Base-by-base conservation (phyloP, 2,797 vertebrate genomes). In the Gorsachius magnificus region DNA sequence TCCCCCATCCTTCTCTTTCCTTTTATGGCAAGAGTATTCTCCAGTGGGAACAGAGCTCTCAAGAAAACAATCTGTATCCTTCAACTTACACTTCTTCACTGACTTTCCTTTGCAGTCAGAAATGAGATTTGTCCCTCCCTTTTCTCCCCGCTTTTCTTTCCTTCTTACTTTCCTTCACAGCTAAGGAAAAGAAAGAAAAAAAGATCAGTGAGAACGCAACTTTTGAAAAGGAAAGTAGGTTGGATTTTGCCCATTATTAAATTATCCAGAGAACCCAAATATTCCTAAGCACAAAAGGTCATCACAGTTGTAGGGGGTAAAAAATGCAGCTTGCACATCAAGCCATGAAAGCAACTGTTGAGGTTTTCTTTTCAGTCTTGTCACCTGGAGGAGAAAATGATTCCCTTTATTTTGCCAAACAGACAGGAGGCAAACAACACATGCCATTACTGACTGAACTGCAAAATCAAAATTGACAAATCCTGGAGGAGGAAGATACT, bases 381-480 rank as follows among this genome's bases (percentile, higher is more conserved):
- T 97, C 95, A 96, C 41, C 64, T 96, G 38, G 66, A 97, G 95
- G 78, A 97, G 94, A 97, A 98, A 97, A 97, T 93, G 4, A 93
- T 93, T 95, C 89, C 94, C 78, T 96, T 97, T 96, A 96, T 96
- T 97, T 98, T 97, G 45, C 83, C 1, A 1, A 96, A 96, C 75
- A 97, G 96, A 96, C 85, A 97, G 96, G 95, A 98, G 87, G 88
- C 83, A 98, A 98, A 95, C 38, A 94, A 83, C 93, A 96, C 85
- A 86, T 78, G 77, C 77, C 93, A 96, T 54, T 95, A 68, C 93
- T 93, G 96, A 96, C 95, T 96, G 97, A 97, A 95, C 84, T 96
- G 88, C 94, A 98, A 94, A 97, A 97, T 97, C 92, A 97, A 96
- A 98, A 96, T 35, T 93, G 97, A 97, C 96, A 98, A 97, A 97